A percentile compares a stretch with the other conserved stretches of the same genome.
Evolutionary conservation across 2,888 invertebrate genomes (phyloP).

Genomic region (Cerastoderma edule): DNA sequence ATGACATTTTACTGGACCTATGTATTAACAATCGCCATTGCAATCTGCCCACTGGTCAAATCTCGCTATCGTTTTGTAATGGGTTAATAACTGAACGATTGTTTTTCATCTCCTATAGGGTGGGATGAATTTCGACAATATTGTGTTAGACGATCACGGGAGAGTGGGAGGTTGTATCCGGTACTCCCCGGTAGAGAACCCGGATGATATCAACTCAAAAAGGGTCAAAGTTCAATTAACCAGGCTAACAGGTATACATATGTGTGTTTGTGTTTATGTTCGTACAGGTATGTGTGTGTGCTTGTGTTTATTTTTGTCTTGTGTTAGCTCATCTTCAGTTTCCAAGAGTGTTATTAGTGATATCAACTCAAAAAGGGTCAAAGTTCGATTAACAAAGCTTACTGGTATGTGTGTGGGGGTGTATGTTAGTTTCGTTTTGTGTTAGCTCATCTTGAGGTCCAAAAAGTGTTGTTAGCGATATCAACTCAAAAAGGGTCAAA

Average conservation of each 20-base stretch:
- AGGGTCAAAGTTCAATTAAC: constrained; percentile 42
- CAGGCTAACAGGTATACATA: constrained; percentile 38
- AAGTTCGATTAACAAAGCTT: no score
- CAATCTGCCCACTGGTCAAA: background rate
- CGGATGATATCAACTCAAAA: constrained; percentile 25
- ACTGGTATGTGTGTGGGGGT: no score
- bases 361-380: no score
- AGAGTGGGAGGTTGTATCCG: constrained; percentile 30
- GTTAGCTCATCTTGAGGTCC: no score
- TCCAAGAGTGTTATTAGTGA: no score
- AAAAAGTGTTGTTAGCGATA: no score
- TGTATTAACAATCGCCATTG: constrained; percentile 27
- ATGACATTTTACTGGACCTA: no score
- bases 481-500: constrained; percentile 31
- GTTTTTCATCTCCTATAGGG: constrained; percentile 24
- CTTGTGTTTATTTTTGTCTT: no score
- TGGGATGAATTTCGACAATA: constrained; percentile 48
- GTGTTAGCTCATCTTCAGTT: no score
- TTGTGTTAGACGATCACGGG: constrained; percentile 32
- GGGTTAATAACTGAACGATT: background rate
- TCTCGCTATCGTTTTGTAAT: background rate
- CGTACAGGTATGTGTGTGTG: no score
- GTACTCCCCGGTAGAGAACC: constrained; percentile 36
- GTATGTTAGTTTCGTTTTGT: no score
- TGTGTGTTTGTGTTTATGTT: no score